These are phyloP conservation scores for Apostichopus japonicus DNA, from an alignment of 35 echinoderm and acorn worm genomes.

Conservation along the genomic window DNA sequence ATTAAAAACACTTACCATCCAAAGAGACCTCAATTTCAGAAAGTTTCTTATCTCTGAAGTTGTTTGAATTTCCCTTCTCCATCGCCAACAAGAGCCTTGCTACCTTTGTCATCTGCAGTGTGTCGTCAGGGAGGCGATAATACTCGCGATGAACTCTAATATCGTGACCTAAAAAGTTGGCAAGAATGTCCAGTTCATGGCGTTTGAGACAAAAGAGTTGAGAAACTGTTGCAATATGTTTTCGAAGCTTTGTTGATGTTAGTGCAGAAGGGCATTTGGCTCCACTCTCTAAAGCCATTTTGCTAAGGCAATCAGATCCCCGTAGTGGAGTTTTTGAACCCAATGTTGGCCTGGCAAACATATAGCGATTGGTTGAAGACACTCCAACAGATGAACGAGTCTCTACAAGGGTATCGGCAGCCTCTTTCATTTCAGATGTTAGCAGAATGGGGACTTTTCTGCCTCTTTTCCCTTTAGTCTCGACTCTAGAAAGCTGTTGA, in stretches of 20 bases:
- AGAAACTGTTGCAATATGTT: slow-evolving; percentile 65
- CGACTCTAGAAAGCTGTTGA: slow-evolving; percentile 49
- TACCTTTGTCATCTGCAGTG: slow-evolving; percentile 66
- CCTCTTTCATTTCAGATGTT: slow-evolving; percentile 31
- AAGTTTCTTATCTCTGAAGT: no score
- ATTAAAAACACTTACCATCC: background rate
- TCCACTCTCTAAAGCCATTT: slow-evolving; percentile 12
- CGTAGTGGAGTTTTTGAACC: background rate
- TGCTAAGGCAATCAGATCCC: slow-evolving; percentile 66
- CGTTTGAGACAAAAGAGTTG: no score
- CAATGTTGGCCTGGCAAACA: background rate
- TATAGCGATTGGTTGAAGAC: background rate
- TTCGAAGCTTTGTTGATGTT: slow-evolving; percentile 53
- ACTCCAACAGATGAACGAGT: background rate
- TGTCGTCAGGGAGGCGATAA: slow-evolving; percentile 63
- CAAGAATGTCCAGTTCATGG: no score
- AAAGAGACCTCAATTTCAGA: no score
- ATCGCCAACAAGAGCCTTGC: slow-evolving; percentile 42
- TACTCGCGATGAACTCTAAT: no score
- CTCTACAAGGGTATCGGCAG: slow-evolving; percentile 6
- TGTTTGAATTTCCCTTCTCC: slow-evolving; percentile 39
- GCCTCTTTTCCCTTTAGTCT: slow-evolving; percentile 68
- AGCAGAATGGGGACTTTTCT: slow-evolving; percentile 58
- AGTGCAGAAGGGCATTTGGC: slow-evolving; percentile 51
- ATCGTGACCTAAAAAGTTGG: no score